A percentile compares a stretch with the other conserved stretches of the same genome.
Evolutionary conservation across 2,797 vertebrate species (phyloP).

Genomic region (Alcedo atthis): DNA sequence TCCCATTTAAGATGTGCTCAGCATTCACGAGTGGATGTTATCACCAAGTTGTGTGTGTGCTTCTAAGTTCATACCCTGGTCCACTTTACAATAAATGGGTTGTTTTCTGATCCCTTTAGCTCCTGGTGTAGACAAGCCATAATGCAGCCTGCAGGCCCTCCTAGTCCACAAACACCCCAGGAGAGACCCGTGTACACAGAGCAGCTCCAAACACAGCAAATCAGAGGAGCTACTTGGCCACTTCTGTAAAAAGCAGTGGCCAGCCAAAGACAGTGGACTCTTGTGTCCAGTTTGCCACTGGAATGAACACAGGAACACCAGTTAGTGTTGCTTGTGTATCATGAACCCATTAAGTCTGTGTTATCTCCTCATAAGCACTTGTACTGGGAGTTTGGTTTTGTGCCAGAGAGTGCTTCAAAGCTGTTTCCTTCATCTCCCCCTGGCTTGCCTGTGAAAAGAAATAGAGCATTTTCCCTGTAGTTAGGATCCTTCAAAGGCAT

Average conservation of each 20-base stretch:
- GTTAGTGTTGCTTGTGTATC: too few relatives aligned
- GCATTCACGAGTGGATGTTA: not conserved
- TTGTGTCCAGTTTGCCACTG: too few relatives aligned
- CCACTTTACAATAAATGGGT: not conserved
- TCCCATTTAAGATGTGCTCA: not conserved
- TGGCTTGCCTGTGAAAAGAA: not conserved
- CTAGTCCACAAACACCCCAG: not conserved
- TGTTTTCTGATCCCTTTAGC: not conserved
- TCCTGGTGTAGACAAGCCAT: not conserved
- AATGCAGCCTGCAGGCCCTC: not conserved
- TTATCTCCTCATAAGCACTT: not conserved
- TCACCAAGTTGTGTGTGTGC: not conserved
- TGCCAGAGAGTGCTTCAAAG: not conserved
- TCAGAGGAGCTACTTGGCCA: not conserved
- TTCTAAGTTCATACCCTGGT: not conserved
- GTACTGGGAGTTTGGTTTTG: not conserved
- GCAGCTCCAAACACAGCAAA: not conserved
- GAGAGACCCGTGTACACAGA: fast-evolving
- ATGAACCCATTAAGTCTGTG: too few relatives aligned
- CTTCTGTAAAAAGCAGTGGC: too few relatives aligned
- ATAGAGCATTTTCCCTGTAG: not conserved
- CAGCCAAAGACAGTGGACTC: too few relatives aligned
- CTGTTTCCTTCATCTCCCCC: not conserved
- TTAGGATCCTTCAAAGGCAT: not conserved
- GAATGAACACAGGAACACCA: too few relatives aligned